Conservation (phyloP, 2,888 invertebrate genomes). For the Phengaris arion region DNA sequence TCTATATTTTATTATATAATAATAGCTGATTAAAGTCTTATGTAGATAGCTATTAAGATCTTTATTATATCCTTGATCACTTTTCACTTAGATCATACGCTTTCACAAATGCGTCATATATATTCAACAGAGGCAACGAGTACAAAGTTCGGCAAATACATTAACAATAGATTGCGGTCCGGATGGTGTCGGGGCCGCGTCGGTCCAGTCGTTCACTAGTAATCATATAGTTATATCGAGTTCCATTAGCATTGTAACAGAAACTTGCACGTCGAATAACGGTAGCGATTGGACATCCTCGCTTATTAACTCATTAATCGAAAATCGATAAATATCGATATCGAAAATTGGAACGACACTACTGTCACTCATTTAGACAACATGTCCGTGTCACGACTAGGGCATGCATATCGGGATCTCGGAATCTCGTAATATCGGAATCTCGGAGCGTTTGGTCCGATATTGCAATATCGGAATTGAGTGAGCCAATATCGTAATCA, state of each 20-base stretch:
- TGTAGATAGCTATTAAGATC: not conserved
- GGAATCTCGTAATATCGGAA: too few species aligned
- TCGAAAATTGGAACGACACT: constrained; percentile 10
- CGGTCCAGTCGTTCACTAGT: constrained; percentile 20
- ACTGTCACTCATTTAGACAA: constrained; percentile 22
- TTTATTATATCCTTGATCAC: constrained; percentile 18
- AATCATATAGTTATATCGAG: constrained; percentile 23
- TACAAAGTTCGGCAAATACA: constrained; percentile 34
- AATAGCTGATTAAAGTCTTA: constrained; percentile 11
- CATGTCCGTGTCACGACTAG: too few species aligned
- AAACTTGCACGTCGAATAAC: constrained; percentile 46
- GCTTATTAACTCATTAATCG: constrained; percentile 46
- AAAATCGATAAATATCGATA: constrained; percentile 34
- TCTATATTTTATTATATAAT: not conserved
- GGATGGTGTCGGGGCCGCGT: constrained; percentile 35
- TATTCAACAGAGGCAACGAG: constrained; percentile 25
- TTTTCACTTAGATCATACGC: constrained; percentile 20
- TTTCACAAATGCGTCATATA: constrained; percentile 27
- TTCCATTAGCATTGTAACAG: constrained; percentile 38
- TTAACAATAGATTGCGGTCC: constrained; percentile 40
- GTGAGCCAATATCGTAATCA: too few species aligned
- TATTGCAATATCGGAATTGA: too few species aligned
- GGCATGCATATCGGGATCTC: too few species aligned
- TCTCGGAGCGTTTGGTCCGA: too few species aligned
- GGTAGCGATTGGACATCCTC: constrained; percentile 44